Conservation (phyloP, 2,888 invertebrate species). For the Andrena bucephala region DNA sequence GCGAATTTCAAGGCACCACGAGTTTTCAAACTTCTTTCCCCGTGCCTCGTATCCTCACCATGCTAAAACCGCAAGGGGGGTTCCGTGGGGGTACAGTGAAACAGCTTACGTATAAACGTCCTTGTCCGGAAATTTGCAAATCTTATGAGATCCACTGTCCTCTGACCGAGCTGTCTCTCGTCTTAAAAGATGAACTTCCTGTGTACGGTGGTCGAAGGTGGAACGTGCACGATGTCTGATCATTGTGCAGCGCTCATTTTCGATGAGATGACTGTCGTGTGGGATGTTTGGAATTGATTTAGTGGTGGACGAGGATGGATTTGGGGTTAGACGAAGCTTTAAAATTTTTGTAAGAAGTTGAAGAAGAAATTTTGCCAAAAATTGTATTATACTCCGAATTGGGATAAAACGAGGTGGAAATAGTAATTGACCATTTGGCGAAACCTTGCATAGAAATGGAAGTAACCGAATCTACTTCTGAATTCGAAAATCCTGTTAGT, state of each 20-base stretch:
- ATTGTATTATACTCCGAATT: no score
- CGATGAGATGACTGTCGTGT: no score
- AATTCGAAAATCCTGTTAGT: no score
- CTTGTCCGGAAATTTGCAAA: constrained; percentile 71
- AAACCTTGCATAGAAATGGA: no score
- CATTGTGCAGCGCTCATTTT: background rate
- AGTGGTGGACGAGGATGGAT: no score
- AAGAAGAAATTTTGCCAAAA: no score
- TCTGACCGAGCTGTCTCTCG: background rate
- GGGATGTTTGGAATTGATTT: no score
- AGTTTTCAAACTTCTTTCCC: constrained; percentile 39
- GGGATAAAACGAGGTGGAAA: no score
- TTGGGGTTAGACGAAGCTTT: no score
- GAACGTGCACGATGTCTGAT: background rate
- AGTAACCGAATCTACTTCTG: no score
- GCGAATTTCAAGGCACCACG: constrained; percentile 66
- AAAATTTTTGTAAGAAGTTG: no score
- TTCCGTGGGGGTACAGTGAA: constrained; percentile 57
- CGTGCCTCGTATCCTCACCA: constrained; percentile 43
- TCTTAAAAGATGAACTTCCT: constrained; percentile 9
- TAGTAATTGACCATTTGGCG: no score
- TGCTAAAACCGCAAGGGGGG: constrained; percentile 56
- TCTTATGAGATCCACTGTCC: constrained; percentile 60
- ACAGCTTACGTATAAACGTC: constrained; percentile 62
- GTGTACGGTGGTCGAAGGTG: background rate